Conservation (phyloP, 2,113 vertebrate species). For the Malurus elegans region DNA sequence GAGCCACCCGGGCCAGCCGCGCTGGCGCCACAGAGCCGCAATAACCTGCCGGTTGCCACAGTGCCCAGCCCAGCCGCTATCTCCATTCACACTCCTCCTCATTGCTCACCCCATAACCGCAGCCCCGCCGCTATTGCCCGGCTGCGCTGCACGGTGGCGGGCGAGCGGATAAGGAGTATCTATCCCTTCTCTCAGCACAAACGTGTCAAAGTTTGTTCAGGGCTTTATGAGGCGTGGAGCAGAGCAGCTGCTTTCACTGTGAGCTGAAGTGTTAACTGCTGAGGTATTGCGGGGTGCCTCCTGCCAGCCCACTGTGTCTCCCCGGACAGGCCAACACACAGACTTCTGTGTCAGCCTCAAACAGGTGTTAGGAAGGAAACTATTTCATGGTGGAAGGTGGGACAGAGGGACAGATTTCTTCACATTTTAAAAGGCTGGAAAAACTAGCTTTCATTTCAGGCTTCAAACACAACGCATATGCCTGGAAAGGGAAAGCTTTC, state of each 20-base stretch:
- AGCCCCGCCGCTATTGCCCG: neutral
- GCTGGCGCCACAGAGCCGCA: slow-evolving; percentile 73
- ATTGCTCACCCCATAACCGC: slow-evolving; percentile 54
- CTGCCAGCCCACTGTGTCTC: neutral
- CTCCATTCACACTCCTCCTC: slow-evolving; percentile 55
- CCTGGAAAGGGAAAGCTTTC: neutral
- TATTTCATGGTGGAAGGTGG: neutral
- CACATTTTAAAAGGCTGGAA: slow-evolving; percentile 15
- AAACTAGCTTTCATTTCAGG: neutral
- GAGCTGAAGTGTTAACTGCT: slow-evolving; percentile 36
- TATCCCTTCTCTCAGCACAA: neutral
- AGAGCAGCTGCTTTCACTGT: slow-evolving; percentile 26
- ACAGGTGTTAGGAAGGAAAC: slow-evolving; percentile 50
- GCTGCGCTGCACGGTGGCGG: neutral
- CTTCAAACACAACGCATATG: neutral
- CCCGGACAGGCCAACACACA: neutral
- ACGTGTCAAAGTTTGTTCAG: slow-evolving; percentile 26
- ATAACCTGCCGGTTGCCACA: slow-evolving; percentile 48
- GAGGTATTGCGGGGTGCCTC: neutral
- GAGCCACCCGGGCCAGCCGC: slow-evolving; percentile 58
- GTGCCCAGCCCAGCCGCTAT: slow-evolving; percentile 51
- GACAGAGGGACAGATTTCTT: neutral
- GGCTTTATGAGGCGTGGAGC: slow-evolving; percentile 24
- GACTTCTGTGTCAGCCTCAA: neutral
- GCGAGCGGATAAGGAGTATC: neutral